These are phyloP conservation scores for Haemorhous mexicanus DNA, from an alignment of 2,113 vertebrate species.

Conservation along the genomic window DNA sequence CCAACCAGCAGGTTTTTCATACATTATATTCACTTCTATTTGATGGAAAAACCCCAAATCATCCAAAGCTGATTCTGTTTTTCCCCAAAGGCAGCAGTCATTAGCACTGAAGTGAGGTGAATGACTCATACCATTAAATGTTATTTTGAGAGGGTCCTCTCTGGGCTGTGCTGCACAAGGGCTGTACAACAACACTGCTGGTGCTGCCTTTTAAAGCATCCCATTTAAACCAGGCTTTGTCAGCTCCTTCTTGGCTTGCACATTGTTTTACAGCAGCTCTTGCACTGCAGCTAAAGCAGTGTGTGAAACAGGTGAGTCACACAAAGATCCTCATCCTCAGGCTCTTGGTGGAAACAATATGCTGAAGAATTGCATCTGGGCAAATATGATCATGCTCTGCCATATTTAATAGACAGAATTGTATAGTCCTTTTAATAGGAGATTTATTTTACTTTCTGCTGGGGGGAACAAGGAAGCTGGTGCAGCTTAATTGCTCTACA, in stretches of 20 bases:
- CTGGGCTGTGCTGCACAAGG: not conserved
- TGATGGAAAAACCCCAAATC: not conserved
- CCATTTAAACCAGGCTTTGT: not conserved
- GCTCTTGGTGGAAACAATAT: not conserved
- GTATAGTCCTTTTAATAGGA: not conserved
- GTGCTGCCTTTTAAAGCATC: rapidly evolving
- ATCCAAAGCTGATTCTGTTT: not conserved
- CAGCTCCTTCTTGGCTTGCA: not conserved
- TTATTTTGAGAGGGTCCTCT: not conserved
- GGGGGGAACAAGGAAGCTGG: not conserved
- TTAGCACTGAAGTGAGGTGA: not conserved
- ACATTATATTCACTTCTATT: not conserved
- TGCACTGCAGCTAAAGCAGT: not conserved
- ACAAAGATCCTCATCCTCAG: not conserved
- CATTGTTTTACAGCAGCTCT: not conserved
- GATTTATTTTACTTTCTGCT: not conserved
- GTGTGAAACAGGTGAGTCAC: not conserved
- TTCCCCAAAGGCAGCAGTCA: not conserved
- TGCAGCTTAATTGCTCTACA: not conserved
- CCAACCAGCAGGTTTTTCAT: not conserved
- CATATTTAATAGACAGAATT: not conserved
- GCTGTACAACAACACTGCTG: not conserved
- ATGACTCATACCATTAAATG: not conserved
- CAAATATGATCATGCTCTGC: not conserved
- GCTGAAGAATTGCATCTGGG: not conserved